Conservation (phyloP, 2,113 vertebrate genomes). For the Bombycilla garrulus region DNA sequence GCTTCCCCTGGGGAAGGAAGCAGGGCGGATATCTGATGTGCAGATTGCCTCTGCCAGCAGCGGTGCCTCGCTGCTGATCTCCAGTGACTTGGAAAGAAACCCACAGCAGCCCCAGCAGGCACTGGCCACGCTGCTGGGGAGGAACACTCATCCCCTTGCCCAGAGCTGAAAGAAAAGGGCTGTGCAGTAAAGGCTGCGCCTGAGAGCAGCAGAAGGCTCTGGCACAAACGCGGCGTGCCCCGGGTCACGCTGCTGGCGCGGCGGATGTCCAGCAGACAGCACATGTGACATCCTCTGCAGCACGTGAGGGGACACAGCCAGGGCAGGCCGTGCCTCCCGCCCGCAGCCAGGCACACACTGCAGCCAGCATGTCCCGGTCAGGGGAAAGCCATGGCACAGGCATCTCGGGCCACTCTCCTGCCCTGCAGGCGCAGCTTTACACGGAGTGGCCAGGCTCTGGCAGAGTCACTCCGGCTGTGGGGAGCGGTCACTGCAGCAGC, state of each 20-base stretch:
- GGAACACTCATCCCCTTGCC: neutral
- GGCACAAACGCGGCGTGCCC: rapidly evolving
- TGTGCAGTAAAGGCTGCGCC: neutral
- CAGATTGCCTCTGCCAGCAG: neutral
- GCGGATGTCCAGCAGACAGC: neutral
- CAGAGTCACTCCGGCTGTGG: neutral
- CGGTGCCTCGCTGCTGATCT: neutral
- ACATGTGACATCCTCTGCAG: neutral
- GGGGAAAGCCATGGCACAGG: neutral
- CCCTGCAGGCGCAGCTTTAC: neutral
- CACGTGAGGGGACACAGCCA: neutral
- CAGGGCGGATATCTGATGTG: neutral
- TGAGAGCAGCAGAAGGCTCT: neutral
- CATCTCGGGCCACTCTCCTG: neutral
- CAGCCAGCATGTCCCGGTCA: neutral
- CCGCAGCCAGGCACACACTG: neutral
- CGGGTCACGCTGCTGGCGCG: neutral
- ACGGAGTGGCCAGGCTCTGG: rapidly evolving
- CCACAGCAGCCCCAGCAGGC: neutral
- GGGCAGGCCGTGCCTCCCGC: neutral
- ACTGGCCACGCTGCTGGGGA: neutral
- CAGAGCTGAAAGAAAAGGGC: neutral
- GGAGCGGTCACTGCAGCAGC: neutral
- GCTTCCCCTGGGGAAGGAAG: neutral
- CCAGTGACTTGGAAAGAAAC: neutral